Conservation (phyloP, 2,888 invertebrate species). For the Aricia artaxerxes region DNA sequence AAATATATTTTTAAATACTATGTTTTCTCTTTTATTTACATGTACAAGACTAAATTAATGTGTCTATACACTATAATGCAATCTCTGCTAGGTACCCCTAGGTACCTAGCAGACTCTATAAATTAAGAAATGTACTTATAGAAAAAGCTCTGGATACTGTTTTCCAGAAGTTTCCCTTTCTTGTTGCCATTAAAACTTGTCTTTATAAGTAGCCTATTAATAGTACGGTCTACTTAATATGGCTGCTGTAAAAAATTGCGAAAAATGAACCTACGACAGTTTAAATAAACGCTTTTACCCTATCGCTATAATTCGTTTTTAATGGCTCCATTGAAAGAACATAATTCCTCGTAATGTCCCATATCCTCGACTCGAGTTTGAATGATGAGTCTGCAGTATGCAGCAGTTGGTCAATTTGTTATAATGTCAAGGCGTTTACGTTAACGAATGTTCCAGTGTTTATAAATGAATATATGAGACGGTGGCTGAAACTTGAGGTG, state of each 20-base stretch:
- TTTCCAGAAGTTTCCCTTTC: too few species aligned
- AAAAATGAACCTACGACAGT: background rate
- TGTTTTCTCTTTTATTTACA: background rate
- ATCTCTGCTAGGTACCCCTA: too few species aligned
- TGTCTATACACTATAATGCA: too few species aligned
- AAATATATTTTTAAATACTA: background rate
- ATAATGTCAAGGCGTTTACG: slow-evolving; percentile 32
- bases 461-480: slow-evolving; percentile 31
- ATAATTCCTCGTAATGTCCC: background rate
- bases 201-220: too few species aligned
- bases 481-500: slow-evolving; percentile 38
- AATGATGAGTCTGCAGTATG: slow-evolving; percentile 9
- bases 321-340: background rate
- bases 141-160: too few species aligned
- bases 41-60: background rate
- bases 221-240: too few species aligned
- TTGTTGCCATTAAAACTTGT: too few species aligned
- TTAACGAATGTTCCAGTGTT: slow-evolving; percentile 26
- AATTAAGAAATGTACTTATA: too few species aligned
- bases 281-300: background rate
- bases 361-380: slow-evolving; percentile 3
- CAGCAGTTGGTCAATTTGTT: slow-evolving; percentile 12
- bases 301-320: background rate
- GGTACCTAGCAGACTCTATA: too few species aligned
- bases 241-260: background rate